Evolutionary conservation across 1,140 invertebrate genomes (phyloP), one percentile per base, ranked within the genome.

Genomic region (Drosophila saltans): DNA sequence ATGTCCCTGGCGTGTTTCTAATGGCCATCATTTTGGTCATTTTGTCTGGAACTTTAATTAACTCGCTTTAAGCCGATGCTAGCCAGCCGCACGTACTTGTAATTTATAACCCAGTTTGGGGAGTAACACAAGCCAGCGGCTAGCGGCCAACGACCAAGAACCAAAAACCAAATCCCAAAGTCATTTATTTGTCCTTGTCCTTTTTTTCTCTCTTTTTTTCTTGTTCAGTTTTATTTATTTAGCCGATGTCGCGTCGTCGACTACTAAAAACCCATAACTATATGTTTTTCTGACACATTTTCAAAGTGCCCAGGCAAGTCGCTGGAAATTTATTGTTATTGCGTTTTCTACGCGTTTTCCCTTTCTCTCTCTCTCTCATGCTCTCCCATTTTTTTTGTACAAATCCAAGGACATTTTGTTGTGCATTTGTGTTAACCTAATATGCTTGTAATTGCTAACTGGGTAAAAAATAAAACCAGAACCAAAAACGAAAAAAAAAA

Each of bases 221-320:
- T 26, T 52, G 21, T 69, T 55, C 40, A 33, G 55, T 71, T 69
- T 72, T 72, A 72, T 72, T 70, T 69, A 68, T 61, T 59, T 72
- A 56, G 66, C 39, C 26, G 66, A 61, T 55, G 75, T 67, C 72
- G 71, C 75, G 75, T 74, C 55, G 57, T 57, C 39, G 75, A 41
- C 71, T 71, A 82, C 80, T 82, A 83, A 82, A 82, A 82, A 82
- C 75, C 80, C 80, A 82, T 83, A 83, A 83, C 80, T 83, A 83
- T 83, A 83, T 83, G 80, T 83, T 83, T 83, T 83, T 83, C 80
- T 83, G 80, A 83, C 80, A 83, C 80, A 83, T 83, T 83, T 83
- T 83, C 75, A 83, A 83, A 83, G 80, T 79, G 75, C 80, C 45
- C 72, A 68, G 75, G 80, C 80, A 83, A 82, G 80, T 83, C 81